Base-by-base conservation (phyloP, 1,140 invertebrate species). In the Ceratina japonica region DNA sequence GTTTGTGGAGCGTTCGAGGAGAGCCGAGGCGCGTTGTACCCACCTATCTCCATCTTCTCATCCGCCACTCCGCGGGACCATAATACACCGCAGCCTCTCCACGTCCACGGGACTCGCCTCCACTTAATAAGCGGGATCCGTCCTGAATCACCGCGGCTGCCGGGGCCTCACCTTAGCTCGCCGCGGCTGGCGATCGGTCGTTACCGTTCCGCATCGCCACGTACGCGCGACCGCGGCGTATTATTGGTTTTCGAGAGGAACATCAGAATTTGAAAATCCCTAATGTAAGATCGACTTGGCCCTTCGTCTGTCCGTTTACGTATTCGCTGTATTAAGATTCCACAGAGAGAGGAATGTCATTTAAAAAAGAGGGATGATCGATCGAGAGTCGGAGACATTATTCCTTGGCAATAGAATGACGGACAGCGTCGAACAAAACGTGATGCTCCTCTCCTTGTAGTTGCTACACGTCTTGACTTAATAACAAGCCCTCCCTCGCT, bases 71-170 rank as follows among this genome's bases (percentile, higher is more conserved):
- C 56, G 74, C 86, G 77, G 86, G 81, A 85, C 87, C 89, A 90
- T 92, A 92, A 91, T 91, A 91, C 90, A 90, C 86, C 87, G 37
- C 37, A 87, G 87, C 85, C 86, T 87, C 81, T 87, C 81, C 73
- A 85, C 84, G 79, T 86, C 81, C 79, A 80, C n/a, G 79, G 86
- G 78, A 87, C 90, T 92, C 90, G 89, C 89, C 91, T 92, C 92
- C 91, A 91, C 91, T 92, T 92, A 92, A 92, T 92, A 92, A 92
- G 90, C 90, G 86, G 89, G 88, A 91, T 92, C 37, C 90, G 90
- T 90, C 84, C 86, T 89, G 90, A 90, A 90, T 88, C 88, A 91
- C 85, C 90, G 80, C 84, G 81, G 90, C 90, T 91, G 89, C 87
- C 86, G 75, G 77, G 75, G 75, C 61, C 79, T 85, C 84, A 84